phyloP scores from a whole-genome alignment of 2,888 invertebrate genomes.

The Myopa testacea region DNA sequence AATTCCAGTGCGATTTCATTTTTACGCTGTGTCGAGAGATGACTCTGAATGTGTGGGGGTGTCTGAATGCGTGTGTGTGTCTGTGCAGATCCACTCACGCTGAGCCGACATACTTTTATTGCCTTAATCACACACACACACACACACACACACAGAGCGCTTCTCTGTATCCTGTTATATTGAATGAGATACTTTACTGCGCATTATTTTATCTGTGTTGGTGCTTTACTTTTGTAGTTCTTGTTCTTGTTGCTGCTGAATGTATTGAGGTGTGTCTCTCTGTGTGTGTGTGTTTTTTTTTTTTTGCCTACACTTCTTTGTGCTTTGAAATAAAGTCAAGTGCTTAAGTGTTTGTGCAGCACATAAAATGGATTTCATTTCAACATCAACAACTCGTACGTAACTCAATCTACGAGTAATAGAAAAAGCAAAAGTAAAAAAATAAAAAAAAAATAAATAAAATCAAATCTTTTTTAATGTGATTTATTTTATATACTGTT shows the following conservation, averaged over 20 bases:
- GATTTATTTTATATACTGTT: neutral
- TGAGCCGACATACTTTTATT: constrained; percentile 47
- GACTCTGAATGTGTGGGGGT: neutral
- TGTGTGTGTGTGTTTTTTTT: constrained; percentile 13
- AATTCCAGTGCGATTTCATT: neutral
- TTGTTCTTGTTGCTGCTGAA: neutral
- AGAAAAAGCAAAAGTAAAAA: neutral
- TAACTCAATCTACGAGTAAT: constrained; percentile 2
- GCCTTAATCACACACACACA: neutral
- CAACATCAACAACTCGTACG: neutral
- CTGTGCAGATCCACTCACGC: constrained; percentile 24
- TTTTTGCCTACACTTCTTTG: constrained; percentile 30
- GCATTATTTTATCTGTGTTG: neutral
- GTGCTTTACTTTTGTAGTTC: too few species aligned
- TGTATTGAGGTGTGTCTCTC: constrained; percentile 24
- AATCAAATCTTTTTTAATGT: neutral
- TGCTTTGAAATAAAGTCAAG: constrained; percentile 3
- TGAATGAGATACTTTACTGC: constrained; percentile 40
- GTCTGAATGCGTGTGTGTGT: constrained; percentile 10
- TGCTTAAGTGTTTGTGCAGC: neutral
- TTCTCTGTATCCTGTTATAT: constrained; percentile 36
- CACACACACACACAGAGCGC: constrained; percentile 13
- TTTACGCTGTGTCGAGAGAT: constrained; percentile 1
- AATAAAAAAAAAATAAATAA: too few species aligned
- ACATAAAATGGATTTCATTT: neutral